Percentiles rank a stretch among this genome's conserved stretches.
These are phyloP conservation scores for Pygocentrus nattereri DNA, from an alignment of 2,797 vertebrate genomes.

Conservation along the genomic window DNA sequence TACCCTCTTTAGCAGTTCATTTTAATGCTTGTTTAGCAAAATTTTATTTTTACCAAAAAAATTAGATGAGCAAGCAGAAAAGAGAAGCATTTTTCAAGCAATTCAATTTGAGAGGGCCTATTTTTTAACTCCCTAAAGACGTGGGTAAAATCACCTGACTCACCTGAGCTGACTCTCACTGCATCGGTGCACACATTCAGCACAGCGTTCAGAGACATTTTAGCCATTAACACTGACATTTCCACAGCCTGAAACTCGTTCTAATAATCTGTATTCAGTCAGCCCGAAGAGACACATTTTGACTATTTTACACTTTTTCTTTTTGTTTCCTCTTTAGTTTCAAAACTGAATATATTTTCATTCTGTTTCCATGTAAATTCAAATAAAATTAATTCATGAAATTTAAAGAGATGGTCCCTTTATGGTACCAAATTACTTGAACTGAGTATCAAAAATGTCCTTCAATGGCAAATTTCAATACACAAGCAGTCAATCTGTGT, in stretches of 20 bases:
- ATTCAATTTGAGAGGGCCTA: background rate
- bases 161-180: background rate
- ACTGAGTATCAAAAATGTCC: no score
- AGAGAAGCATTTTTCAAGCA: background rate
- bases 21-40: conserved; percentile 2
- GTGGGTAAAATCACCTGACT: background rate
- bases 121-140: conserved; percentile 5
- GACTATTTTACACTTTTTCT: background rate
- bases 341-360: background rate
- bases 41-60: background rate
- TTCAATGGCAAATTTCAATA: no score
- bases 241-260: background rate
- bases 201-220: background rate
- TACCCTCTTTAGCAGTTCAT: background rate
- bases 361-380: background rate
- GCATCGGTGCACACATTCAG: background rate
- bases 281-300: background rate
- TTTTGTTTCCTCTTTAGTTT: background rate
- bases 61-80: conserved; percentile 5
- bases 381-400: background rate
- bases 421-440: no score
- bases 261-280: background rate
- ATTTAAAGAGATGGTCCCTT: no score
- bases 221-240: background rate
- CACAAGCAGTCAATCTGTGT: no score